phyloP scores from a whole-genome alignment of 2,888 invertebrate species.

The Asteroscopus sphinx region DNA sequence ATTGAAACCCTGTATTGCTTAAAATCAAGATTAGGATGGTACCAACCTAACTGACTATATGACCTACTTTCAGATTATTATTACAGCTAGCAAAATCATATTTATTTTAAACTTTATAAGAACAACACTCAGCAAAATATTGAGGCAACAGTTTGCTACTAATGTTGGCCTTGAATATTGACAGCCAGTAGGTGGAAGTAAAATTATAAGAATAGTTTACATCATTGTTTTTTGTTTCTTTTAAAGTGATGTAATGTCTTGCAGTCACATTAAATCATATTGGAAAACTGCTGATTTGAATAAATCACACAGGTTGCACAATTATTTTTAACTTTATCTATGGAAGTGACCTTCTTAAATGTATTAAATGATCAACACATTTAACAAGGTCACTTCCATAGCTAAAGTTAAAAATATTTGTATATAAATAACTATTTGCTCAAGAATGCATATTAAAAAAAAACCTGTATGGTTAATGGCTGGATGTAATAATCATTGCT shows the following conservation, averaged over 20 bases:
- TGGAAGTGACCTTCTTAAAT: too few relatives aligned
- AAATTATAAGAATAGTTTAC: constrained; percentile 31
- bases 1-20: neutral
- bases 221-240: constrained; percentile 45
- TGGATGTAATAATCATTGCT: too few relatives aligned
- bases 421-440: too few relatives aligned
- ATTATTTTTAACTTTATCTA: too few relatives aligned
- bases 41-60: constrained; percentile 8
- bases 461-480: too few relatives aligned
- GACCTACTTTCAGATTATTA: constrained; percentile 26
- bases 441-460: too few relatives aligned
- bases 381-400: too few relatives aligned
- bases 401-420: too few relatives aligned
- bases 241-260: constrained; percentile 43
- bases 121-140: constrained; percentile 26
- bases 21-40: constrained; percentile 8
- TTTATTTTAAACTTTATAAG: constrained; percentile 3
- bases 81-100: neutral
- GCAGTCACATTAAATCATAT: constrained; percentile 10
- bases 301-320: too few relatives aligned
- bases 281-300: too few relatives aligned
- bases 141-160: constrained; percentile 15
- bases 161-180: constrained; percentile 50
- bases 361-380: too few relatives aligned
- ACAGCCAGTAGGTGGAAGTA: constrained; percentile 28